Percentiles rank a stretch among this genome's conserved stretches.
Conservation (phyloP, 2,888 invertebrate species). For the Ornithoptera priamus region DNA sequence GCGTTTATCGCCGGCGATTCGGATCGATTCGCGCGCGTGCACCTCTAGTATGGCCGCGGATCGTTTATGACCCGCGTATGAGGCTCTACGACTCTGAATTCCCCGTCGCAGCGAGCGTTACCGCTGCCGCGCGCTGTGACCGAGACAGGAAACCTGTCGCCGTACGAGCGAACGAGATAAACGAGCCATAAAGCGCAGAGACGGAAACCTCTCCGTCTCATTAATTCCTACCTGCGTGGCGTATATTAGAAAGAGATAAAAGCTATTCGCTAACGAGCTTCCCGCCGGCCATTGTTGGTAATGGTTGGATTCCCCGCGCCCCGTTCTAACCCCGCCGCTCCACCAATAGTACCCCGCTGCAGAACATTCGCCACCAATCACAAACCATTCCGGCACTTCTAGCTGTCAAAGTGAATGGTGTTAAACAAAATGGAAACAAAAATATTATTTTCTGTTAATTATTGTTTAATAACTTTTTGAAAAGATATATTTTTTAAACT, state of each 20-base stretch:
- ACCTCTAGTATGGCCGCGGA: conserved; percentile 85
- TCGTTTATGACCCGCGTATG: conserved; percentile 92
- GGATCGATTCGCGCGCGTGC: conserved; percentile 81
- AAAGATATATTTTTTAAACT: background rate
- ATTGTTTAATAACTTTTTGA: background rate
- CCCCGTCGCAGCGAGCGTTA: conserved; percentile 83
- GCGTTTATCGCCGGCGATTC: conserved; percentile 79
- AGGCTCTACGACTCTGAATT: conserved; percentile 92
- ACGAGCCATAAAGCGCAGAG: conserved; percentile 53
- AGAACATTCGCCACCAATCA: conserved; percentile 80
- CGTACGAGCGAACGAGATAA: conserved; percentile 69
- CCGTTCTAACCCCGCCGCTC: conserved; percentile 66
- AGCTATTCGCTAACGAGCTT: conserved; percentile 79
- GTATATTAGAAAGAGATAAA: conserved; percentile 80
- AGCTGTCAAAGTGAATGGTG: conserved; percentile 76
- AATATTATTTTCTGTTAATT: conserved; percentile 39
- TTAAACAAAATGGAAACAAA: conserved; percentile 60
- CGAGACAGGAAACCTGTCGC: conserved; percentile 75
- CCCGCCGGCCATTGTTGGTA: conserved; percentile 77
- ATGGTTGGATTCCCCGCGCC: conserved; percentile 72
- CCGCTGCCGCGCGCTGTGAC: conserved; percentile 76
- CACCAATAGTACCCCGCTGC: conserved; percentile 79
- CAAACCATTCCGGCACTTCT: conserved; percentile 79
- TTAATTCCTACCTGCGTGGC: conserved; percentile 79
- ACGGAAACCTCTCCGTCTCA: conserved; percentile 76